Percentiles rank a stretch among this genome's conserved stretches.
Evolutionary conservation across 1,140 invertebrate species (phyloP).

Genomic region (Polypedilum pembai): DNA sequence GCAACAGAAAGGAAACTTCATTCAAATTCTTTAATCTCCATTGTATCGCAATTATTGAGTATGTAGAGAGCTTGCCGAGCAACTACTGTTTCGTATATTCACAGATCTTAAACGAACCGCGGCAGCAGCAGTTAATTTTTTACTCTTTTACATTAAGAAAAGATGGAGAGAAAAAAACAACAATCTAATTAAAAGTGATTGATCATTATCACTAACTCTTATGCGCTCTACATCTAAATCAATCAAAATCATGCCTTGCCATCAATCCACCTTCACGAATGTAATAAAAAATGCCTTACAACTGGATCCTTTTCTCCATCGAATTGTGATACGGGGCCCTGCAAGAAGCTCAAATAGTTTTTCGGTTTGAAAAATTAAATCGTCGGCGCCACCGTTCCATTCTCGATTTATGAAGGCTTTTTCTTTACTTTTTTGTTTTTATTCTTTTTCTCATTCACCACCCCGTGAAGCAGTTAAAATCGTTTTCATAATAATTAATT

Average conservation of each 20-base stretch:
- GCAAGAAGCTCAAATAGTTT: not conserved
- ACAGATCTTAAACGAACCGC: not conserved
- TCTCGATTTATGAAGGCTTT: no score
- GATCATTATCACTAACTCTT: not conserved
- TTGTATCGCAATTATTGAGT: slow-evolving; percentile 11
- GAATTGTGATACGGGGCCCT: not conserved
- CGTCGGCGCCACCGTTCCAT: not conserved
- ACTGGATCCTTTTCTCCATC: not conserved
- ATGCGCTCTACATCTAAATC: not conserved
- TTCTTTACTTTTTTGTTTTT: no score
- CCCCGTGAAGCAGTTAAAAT: not conserved
- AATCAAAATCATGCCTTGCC: not conserved
- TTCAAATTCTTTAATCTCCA: slow-evolving; percentile 22
- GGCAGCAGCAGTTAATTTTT: no score
- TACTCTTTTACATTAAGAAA: no score
- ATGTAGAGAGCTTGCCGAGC: not conserved
- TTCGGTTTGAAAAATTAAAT: not conserved
- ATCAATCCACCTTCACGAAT: not conserved
- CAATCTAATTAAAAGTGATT: slow-evolving; percentile 26
- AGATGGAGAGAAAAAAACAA: not conserved
- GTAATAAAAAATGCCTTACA: not conserved
- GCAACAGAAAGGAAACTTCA: slow-evolving; percentile 14
- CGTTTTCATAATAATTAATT: not conserved
- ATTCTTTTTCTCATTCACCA: not conserved
- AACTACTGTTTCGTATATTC: not conserved